phyloP scores from a whole-genome alignment of 2,797 vertebrate genomes.

The Helarctos malayanus region DNA sequence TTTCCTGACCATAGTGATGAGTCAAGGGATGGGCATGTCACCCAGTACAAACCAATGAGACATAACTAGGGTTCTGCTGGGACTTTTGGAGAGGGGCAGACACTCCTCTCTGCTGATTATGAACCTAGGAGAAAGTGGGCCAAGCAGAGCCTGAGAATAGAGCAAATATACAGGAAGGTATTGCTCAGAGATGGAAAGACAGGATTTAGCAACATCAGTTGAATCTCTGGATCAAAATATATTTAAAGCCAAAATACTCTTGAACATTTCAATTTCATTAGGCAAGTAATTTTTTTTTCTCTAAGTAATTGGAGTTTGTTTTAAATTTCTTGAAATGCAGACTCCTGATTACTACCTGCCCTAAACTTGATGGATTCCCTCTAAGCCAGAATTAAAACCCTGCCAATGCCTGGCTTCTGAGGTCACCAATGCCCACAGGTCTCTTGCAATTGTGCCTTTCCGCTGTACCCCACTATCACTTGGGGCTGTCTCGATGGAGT shows the following conservation, averaged over 20 bases:
- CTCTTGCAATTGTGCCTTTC: not conserved
- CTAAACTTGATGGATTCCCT: not conserved
- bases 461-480: not conserved
- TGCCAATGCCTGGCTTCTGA: not conserved
- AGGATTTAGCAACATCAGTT: not conserved
- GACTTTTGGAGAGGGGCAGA: not conserved
- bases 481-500: not conserved
- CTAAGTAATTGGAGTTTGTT: not conserved
- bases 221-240: not conserved
- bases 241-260: not conserved
- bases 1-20: not conserved
- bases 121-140: not conserved
- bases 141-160: not conserved
- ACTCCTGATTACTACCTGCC: not conserved
- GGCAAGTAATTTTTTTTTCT: not conserved
- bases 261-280: not conserved
- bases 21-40: not conserved
- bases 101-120: not conserved
- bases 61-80: not conserved
- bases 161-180: not conserved
- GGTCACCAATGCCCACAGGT: not conserved
- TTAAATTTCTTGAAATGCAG: slow-evolving; percentile 6
- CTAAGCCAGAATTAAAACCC: not conserved
- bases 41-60: not conserved
- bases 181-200: not conserved